Conservation (phyloP, 2,113 vertebrate genomes). For the Gnathonemus echidnorhynchus region DNA sequence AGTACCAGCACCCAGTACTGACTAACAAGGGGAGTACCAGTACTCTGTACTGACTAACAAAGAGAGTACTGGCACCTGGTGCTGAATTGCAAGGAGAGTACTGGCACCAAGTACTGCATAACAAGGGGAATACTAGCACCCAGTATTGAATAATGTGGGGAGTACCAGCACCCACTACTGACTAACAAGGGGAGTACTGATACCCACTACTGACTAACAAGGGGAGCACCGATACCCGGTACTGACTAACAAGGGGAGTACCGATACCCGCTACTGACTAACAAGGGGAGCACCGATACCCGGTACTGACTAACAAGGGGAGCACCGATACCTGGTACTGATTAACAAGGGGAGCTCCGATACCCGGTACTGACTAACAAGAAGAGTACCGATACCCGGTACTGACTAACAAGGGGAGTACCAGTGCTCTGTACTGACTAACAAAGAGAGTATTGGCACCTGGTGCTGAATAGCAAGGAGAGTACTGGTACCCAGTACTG, state of each 20-base stretch:
- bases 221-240: neutral
- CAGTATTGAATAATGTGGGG: neutral
- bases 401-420: neutral
- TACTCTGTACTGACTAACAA: neutral
- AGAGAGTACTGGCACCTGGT: no score
- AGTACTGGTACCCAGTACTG: neutral
- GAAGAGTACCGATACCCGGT: neutral
- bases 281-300: neutral
- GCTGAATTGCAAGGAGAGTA: no score
- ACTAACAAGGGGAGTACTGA: neutral
- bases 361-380: neutral
- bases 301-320: neutral
- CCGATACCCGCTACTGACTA: neutral
- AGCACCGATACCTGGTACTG: neutral
- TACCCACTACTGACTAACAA: neutral
- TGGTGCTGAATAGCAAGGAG: neutral
- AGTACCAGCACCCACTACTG: neutral
- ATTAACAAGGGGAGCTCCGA: neutral
- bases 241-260: neutral
- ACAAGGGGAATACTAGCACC: neutral
- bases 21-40: neutral
- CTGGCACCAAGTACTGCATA: neutral
- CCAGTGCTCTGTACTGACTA: no score
- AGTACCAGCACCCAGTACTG: neutral
- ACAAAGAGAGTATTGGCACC: neutral